Percentiles rank a stretch among this genome's conserved stretches.
Evolutionary conservation across 2,888 invertebrate genomes (phyloP).

Genomic region (Rhagium mordax): DNA sequence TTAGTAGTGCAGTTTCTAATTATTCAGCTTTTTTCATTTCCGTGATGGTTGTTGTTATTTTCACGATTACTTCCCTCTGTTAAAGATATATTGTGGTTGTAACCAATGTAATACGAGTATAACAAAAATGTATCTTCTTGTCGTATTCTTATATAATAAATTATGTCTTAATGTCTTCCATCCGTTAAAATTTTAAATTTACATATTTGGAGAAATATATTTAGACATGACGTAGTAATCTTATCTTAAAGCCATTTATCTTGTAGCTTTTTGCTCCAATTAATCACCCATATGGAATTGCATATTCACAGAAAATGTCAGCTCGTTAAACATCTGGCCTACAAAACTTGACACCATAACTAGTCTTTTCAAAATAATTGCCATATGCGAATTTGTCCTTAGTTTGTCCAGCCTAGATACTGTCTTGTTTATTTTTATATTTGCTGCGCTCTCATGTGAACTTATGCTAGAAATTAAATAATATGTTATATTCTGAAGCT

Average conservation of each 20-base stretch:
- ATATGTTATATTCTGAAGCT: no score
- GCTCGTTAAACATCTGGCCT: slow-evolving; percentile 33
- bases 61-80: not conserved
- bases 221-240: slow-evolving; percentile 33
- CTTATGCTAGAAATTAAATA: not conserved
- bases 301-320: slow-evolving; percentile 35
- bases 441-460: not conserved
- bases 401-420: slow-evolving; percentile 4
- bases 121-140: no score
- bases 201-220: slow-evolving; percentile 24
- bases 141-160: no score
- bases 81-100: no score
- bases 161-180: not conserved
- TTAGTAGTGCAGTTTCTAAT: not conserved
- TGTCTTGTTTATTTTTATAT: not conserved
- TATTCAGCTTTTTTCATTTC: no score
- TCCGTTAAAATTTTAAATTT: slow-evolving; percentile 16
- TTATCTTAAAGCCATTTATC: slow-evolving; percentile 40
- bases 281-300: slow-evolving; percentile 41
- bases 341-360: slow-evolving; percentile 11
- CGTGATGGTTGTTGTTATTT: no score
- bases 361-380: slow-evolving; percentile 20
- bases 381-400: slow-evolving; percentile 27
- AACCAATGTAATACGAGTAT: no score
- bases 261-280: slow-evolving; percentile 38